Percentiles rank a stretch among this genome's conserved stretches.
Evolutionary conservation across 2,797 vertebrate genomes (phyloP).

Genomic region (Sebastes alutus): DNA sequence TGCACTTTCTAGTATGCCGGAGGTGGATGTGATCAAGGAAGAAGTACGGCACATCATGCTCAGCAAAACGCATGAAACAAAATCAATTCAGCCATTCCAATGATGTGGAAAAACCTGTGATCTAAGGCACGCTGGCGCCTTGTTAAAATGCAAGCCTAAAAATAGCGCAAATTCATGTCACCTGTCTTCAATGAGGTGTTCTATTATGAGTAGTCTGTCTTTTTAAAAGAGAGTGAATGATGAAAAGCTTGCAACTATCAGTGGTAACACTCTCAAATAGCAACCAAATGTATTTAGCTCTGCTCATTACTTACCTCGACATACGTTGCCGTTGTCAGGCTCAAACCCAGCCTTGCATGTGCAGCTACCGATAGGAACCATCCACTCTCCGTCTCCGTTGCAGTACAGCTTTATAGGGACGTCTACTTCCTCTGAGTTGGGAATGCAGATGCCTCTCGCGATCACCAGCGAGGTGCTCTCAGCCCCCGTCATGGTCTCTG

Average conservation of each 20-base stretch:
- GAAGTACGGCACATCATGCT: constrained; percentile 32
- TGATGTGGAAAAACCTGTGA: constrained; percentile 38
- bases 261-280: background rate
- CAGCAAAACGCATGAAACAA: constrained; percentile 48
- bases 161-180: constrained; percentile 42
- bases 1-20: constrained; percentile 34
- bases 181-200: constrained; percentile 15
- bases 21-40: constrained; percentile 60
- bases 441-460: constrained; percentile 93
- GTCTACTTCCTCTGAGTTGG: constrained; percentile 95
- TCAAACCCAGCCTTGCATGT: constrained; percentile 97
- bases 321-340: constrained; percentile 93
- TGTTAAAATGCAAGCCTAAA: constrained; percentile 16
- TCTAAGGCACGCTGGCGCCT: constrained; percentile 11
- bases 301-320: constrained; percentile 87
- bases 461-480: constrained; percentile 98
- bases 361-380: constrained; percentile 98
- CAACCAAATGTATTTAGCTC: background rate
- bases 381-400: constrained; percentile 98
- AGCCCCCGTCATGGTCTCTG: constrained; percentile 96
- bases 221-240: constrained; percentile 15
- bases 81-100: constrained; percentile 51
- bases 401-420: constrained; percentile 99
- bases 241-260: constrained; percentile 13
- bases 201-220: constrained; percentile 11